Percentiles rank a stretch among this genome's conserved stretches.
Conservation (phyloP, 2,888 invertebrate species). For the Athripsodes cinereus region DNA sequence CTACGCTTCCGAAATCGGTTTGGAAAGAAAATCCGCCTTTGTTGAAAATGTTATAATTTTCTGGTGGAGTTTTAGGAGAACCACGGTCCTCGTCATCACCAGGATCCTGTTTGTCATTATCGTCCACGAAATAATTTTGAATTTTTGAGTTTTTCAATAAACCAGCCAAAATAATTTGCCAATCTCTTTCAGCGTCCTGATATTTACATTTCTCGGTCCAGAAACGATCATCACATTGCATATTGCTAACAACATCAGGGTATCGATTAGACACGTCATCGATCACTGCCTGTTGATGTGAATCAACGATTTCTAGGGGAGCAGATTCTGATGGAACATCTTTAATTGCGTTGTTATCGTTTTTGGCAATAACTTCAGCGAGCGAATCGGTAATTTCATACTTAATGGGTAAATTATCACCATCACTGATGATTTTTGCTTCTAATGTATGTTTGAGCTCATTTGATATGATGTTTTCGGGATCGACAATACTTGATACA, state of each 20-base stretch:
- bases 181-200: constrained; percentile 60
- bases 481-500: too few relatives aligned
- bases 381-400: too few relatives aligned
- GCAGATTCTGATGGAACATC: too few relatives aligned
- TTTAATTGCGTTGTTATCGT: too few relatives aligned
- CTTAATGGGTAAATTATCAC: too few relatives aligned
- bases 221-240: constrained; percentile 43
- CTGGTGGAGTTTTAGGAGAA: constrained; percentile 30
- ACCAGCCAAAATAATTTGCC: constrained; percentile 50
- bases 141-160: constrained; percentile 37
- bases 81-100: constrained; percentile 53
- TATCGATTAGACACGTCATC: neutral
- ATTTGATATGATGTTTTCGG: too few relatives aligned
- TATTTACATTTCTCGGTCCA: constrained; percentile 57
- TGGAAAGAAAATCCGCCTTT: constrained; percentile 27
- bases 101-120: constrained; percentile 56
- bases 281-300: neutral
- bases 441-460: too few relatives aligned
- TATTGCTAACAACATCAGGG: constrained; percentile 8
- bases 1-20: constrained; percentile 62
- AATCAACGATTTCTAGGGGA: too few relatives aligned
- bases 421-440: too few relatives aligned
- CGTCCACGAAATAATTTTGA: constrained; percentile 38
- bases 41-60: constrained; percentile 33
- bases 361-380: too few relatives aligned